phyloP scores from a whole-genome alignment of 2,888 invertebrate genomes.

The Cyclophora albipunctata region DNA sequence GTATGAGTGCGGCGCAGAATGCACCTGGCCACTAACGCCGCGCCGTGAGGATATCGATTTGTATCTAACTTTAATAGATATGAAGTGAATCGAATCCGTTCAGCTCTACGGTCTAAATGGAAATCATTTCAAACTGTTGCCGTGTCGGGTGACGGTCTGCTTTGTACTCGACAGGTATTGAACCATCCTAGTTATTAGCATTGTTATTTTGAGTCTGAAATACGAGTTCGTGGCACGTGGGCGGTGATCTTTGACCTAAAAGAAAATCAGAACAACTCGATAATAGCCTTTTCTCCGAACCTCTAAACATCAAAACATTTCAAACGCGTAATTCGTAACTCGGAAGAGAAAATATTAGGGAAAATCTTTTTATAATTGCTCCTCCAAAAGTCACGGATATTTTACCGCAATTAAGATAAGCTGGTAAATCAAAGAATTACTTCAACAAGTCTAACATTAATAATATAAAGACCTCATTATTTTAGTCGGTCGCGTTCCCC shows the following conservation, averaged over 20 bases:
- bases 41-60: slow-evolving; percentile 27
- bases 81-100: slow-evolving; percentile 22
- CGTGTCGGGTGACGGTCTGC: slow-evolving; percentile 5
- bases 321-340: no score
- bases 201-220: not conserved
- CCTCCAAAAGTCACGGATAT: no score
- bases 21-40: slow-evolving; percentile 30
- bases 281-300: no score
- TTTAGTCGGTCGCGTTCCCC: slow-evolving; percentile 54
- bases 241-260: no score
- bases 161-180: slow-evolving; percentile 1
- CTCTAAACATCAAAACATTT: no score
- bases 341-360: no score
- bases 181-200: not conserved
- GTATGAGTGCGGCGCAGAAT: slow-evolving; percentile 14
- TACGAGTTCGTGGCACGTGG: not conserved
- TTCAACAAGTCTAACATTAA: slow-evolving; percentile 35
- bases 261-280: no score
- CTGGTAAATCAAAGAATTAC: slow-evolving; percentile 7
- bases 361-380: no score
- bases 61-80: slow-evolving; percentile 29
- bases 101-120: slow-evolving; percentile 9
- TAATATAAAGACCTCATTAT: slow-evolving; percentile 66
- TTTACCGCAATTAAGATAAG: no score
- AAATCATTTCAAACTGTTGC: slow-evolving; percentile 8